phyloP scores from a whole-genome alignment of 1,140 invertebrate genomes.

The Drosophila bifasciata region DNA sequence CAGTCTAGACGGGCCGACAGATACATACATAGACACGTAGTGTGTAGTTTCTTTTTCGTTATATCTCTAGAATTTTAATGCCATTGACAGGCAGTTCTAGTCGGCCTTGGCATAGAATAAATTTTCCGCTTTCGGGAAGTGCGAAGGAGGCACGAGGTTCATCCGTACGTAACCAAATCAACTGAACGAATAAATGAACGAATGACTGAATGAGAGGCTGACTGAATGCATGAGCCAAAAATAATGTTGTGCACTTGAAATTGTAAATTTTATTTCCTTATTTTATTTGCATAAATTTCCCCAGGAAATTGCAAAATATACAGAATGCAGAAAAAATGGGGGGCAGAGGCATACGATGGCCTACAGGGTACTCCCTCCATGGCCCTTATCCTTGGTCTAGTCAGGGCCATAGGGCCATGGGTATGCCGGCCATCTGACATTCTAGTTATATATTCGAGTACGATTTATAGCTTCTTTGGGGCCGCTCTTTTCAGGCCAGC shows the following conservation, averaged over 20 bases:
- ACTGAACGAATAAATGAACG: slow-evolving; percentile 47
- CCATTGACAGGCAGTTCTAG: slow-evolving; percentile 19
- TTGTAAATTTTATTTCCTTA: slow-evolving; percentile 76
- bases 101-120: slow-evolving; percentile 25
- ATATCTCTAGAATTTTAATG: slow-evolving; percentile 23
- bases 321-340: slow-evolving; percentile 40
- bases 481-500: neutral
- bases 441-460: slow-evolving; percentile 34
- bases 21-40: neutral
- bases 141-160: neutral
- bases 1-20: slow-evolving; percentile 28
- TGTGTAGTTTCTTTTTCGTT: neutral
- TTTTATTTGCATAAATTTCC: slow-evolving; percentile 83
- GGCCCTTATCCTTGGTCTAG: slow-evolving; percentile 22
- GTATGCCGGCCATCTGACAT: slow-evolving; percentile 34
- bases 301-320: slow-evolving; percentile 62
- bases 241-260: slow-evolving; percentile 60
- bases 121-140: slow-evolving; percentile 16
- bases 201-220: slow-evolving; percentile 35
- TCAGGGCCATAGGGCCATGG: slow-evolving; percentile 39
- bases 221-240: slow-evolving; percentile 30
- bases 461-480: slow-evolving; percentile 30
- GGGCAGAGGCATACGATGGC: slow-evolving; percentile 1
- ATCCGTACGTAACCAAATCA: slow-evolving; percentile 46
- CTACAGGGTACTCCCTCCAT: slow-evolving; percentile 25